Evolutionary conservation across 2,113 vertebrate genomes (phyloP).

Genomic region (Todiramphus saurophagus): DNA sequence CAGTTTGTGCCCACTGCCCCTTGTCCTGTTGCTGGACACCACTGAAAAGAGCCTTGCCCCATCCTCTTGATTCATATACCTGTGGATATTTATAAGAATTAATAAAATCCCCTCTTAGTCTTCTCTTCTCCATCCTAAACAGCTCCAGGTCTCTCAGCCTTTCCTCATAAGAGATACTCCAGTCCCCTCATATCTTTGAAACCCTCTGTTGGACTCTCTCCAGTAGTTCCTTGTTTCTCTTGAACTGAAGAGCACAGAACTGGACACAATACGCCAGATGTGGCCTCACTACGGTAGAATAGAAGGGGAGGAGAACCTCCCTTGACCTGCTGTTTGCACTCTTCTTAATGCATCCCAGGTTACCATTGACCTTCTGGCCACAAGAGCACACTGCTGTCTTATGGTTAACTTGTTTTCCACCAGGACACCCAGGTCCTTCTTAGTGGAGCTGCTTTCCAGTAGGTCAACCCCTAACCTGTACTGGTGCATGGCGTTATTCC

Average conservation of each 20-base stretch:
- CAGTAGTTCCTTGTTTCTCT: too few species aligned
- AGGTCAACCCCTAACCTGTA: too few species aligned
- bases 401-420: background rate
- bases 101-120: background rate
- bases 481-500: background rate
- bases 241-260: background rate
- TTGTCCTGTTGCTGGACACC: background rate
- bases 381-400: background rate
- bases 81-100: background rate
- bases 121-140: background rate
- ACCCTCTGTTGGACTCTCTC: background rate
- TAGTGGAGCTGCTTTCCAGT: background rate
- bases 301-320: background rate
- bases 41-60: background rate
- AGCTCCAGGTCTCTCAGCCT: background rate
- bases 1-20: background rate
- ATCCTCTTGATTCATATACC: background rate
- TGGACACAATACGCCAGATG: background rate
- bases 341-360: background rate
- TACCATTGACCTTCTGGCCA: background rate
- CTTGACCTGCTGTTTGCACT: background rate
- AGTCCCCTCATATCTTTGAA: background rate
- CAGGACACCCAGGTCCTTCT: background rate
- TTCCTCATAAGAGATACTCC: background rate
- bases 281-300: background rate